Base-by-base conservation (phyloP, 2,888 invertebrate genomes). In the Podotricha telesiphe region DNA sequence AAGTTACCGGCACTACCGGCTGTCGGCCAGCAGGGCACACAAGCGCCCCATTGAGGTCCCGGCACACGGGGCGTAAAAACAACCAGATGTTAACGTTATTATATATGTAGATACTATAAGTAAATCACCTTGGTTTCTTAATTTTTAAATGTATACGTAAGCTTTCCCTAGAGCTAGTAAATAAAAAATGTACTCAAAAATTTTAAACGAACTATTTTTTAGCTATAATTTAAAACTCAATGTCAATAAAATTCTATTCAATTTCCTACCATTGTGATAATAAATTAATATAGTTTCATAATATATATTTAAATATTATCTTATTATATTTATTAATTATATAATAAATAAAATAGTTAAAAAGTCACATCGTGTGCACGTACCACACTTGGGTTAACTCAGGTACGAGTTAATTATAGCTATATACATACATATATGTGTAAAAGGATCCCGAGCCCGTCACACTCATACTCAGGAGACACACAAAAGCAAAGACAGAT, bases 351-450 rank as follows among this genome's bases (percentile, higher is more conserved):
- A 34, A 17, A 15, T 22, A 17, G 22, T 56, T 50, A 42, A 56
- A 64, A 70, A 56, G 45, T 63, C 70, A 50, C 47, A 69, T 51
- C 48, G 70, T 75, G 74, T 75, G 73, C 67, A 50, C 28, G 51
- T 64, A 67, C 67, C 28, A 59, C 58, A 67, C 70, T 58, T 77
- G 73, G 79, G 80, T 83, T 83, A 82, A 84, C 86, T 83, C 92
- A 92, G 92, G 92, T 92, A 92, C 85, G 80, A 89, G 87, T 91
- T 89, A 89, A 91, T 90, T 91, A 89, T 89, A 86, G 82, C 82
- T 82, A 83, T 83, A 83, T 74, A 78, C 84, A 80, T 77, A 77
- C 77, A 77, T 82, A 84, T 85, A 88, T 83, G 86, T 77, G 87
- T 83, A 88, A 87, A 91, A 91, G 90, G 91, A 91, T 88, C 89